A percentile compares a stretch with the other conserved stretches of the same genome.
These are phyloP conservation scores for Dasypolia templi DNA, from an alignment of 2,888 invertebrate species.

Conservation along the genomic window DNA sequence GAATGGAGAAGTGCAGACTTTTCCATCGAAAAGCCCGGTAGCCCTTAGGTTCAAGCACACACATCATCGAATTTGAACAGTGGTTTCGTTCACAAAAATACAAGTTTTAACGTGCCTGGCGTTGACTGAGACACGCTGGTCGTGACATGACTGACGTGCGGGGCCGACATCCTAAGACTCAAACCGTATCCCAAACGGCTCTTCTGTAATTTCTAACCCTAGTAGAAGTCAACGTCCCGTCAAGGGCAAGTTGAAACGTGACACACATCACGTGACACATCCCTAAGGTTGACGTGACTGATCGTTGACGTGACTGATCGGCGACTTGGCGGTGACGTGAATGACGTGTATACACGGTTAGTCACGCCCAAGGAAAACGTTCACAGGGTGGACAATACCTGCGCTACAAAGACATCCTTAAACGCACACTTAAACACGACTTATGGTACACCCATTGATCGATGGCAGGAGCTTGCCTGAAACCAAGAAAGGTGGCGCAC, in stretches of 20 bases:
- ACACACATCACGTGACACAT: background rate
- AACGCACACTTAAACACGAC: too few species aligned
- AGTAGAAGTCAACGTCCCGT: background rate
- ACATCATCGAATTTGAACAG: background rate
- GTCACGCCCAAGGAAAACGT: too few species aligned
- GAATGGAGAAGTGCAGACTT: too few species aligned
- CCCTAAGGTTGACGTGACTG: background rate
- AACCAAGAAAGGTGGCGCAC: too few species aligned
- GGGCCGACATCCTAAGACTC: too few species aligned
- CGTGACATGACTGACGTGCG: background rate
- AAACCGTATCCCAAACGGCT: background rate
- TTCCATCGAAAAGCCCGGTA: background rate
- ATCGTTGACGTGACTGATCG: too few species aligned
- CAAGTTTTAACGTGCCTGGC: background rate
- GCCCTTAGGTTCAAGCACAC: background rate
- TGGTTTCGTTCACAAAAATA: background rate
- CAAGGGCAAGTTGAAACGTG: background rate
- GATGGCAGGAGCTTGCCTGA: too few species aligned
- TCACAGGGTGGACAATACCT: too few species aligned
- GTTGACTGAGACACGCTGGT: background rate
- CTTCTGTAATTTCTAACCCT: too few species aligned
- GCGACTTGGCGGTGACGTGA: background rate
- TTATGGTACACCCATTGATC: too few species aligned
- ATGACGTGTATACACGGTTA: conserved; percentile 5
- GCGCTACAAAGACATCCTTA: too few species aligned